Base-by-base conservation (phyloP, 2,113 vertebrate genomes). In the Larimichthys polyactis region DNA sequence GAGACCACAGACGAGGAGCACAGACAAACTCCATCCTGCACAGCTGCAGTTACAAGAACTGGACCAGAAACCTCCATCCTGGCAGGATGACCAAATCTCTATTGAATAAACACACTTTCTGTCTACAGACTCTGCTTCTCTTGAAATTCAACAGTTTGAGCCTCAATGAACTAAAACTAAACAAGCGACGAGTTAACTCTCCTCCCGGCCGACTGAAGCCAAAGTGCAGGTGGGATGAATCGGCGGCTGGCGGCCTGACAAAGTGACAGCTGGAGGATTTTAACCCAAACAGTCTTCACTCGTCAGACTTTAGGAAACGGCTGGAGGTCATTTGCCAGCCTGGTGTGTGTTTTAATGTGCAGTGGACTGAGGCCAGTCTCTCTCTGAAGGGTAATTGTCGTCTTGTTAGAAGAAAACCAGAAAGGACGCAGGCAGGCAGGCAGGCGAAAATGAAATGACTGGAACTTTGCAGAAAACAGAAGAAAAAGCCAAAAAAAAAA, bases 301-400 rank as follows among this genome's bases (percentile, higher is more conserved):
- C 3, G 15, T 36, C 36, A 48, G 36, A 48, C 22, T 72, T n/a
- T 9, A 52, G 54, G 51, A 40, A 40, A 11, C 0, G 19, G 49
- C 51, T 73, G 27, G 27, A 66, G 60, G 27, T 49, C 27, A 68
- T 51, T 51, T 44, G 0, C 48, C 60, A 75, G 73, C 29, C 43
- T 36, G 0, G 3, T 54, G 62, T 15, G 59, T 16, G 62, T n/a
- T 19, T 54, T 16, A 11, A 19, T 43, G 63, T 17, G 62, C 11
- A 36, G 51, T 36, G 29, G 65, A 62, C 52, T 1, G 51, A 84
- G 68, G 85, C 92, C 88, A 81, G 88, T 78, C 89, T 81, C 77
- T 88, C 89, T 86, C 85, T 88, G 81, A 85, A 84, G 78, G 64
- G 59, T n/a, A 27, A 65, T 9, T 66, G 43, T 69, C 68, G 54